Evolutionary conservation across 2,113 vertebrate genomes (phyloP), one percentile per base, ranked within the genome.

Genomic region (Pantherophis guttatus): DNA sequence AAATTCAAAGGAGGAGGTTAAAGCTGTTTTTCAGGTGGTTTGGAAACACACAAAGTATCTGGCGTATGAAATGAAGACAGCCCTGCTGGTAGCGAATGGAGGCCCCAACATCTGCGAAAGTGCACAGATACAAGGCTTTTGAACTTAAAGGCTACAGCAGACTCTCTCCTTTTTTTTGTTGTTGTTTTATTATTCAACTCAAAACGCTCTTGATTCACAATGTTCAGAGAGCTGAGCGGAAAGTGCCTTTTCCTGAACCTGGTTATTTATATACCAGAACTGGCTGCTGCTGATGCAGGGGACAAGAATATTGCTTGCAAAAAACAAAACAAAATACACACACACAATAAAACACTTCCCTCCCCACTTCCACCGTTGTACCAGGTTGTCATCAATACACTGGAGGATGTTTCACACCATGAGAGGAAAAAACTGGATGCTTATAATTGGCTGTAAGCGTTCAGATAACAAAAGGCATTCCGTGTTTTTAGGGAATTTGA

Each of bases 181-280:
- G 92, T 95, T 93, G 90, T 62, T 91, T 90, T 58, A 21, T 90
- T 90, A 24, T 48, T 92, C 48, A 90, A 90, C 58, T 62, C 52
- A 54, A 92, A 94, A 95, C 93, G 92, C 89, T 95, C 95, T 96
- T 97, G 96, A 95, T 95, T 93, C 94, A 86, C 81, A 91, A 65
- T 0, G 0, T 50, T 12, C 90, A 94, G 96, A 96, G 95, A 96
- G 52, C 65, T 92, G 93, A 96, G 88, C 94, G 95, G 96, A 97
- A 97, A 96, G 87, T 89, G 96, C 95, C 94, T 97, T 97, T 97
- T 97, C 97, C 97, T 97, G 96, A 94, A 92, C 53, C 87, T 8
- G 55, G 93, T 94, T 97, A 97, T 97, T 97, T 97, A 96, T 97
- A 97, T 95, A 92, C 93, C 93, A 86, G 93, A 87, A 58, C 93